Percentiles rank a stretch among this genome's conserved stretches.
phyloP scores from a whole-genome alignment of 2,888 invertebrate species.

The Cabera pusaria region DNA sequence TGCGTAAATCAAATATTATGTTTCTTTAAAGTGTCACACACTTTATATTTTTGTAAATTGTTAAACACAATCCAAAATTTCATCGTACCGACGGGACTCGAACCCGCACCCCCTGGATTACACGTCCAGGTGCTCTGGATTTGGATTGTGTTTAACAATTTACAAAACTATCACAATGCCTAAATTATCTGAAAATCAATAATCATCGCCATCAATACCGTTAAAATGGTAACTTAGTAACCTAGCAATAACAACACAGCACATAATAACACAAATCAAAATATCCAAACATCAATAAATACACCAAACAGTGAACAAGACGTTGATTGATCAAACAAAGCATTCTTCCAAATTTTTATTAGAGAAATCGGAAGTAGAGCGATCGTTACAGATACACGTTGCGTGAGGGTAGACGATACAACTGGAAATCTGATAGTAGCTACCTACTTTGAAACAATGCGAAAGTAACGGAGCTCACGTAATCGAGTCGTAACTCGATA shows the following conservation, averaged over 20 bases:
- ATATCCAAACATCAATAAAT: neutral
- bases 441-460: constrained; percentile 17
- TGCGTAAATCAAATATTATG: no score
- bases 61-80: no score
- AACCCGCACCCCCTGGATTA: no score
- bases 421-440: constrained; percentile 20
- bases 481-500: neutral
- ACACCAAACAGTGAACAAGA: constrained; percentile 15
- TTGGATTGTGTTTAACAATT: no score
- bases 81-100: no score
- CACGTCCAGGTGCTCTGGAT: no score
- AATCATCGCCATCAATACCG: no score
- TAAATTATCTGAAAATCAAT: no score
- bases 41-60: no score
- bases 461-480: constrained; percentile 7
- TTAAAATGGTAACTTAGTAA: no score
- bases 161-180: no score
- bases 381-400: constrained; percentile 19
- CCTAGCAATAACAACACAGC: neutral
- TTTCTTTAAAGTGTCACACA: no score
- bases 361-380: constrained; percentile 23
- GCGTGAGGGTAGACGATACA: constrained; percentile 29
- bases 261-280: neutral
- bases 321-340: constrained; percentile 32
- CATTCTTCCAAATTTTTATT: constrained; percentile 27